Conservation (phyloP, 2,797 vertebrate genomes). For the Enteromius afrohamiltoni region DNA sequence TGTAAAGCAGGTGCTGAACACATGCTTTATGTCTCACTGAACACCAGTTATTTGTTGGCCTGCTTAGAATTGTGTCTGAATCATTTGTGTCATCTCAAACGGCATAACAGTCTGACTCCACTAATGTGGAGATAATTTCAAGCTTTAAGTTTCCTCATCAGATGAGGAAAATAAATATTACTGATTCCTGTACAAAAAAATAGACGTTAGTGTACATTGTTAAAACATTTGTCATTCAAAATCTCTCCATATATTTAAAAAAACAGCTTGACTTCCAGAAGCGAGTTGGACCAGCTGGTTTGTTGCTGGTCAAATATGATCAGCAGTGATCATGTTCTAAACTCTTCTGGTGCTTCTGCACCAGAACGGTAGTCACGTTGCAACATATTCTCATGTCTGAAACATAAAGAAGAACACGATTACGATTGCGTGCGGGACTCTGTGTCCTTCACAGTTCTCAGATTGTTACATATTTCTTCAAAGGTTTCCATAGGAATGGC, state of each 20-base stretch:
- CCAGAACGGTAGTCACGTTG: background rate
- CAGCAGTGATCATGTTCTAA: background rate
- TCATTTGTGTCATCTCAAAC: background rate
- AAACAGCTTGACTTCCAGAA: background rate
- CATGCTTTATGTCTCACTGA: background rate
- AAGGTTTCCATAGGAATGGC: conserved; percentile 42
- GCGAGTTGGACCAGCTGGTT: background rate
- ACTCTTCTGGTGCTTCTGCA: background rate
- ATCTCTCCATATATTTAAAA: background rate
- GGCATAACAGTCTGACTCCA: background rate
- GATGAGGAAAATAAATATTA: background rate
- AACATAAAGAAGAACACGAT: conserved; percentile 1
- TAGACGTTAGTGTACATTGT: background rate
- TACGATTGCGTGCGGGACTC: conserved; percentile 17
- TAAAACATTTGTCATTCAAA: background rate
- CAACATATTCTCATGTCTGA: conserved; percentile 19
- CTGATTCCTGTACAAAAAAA: background rate
- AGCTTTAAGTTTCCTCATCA: background rate
- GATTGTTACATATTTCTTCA: conserved; percentile 13
- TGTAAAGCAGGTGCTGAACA: background rate
- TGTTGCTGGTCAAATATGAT: background rate
- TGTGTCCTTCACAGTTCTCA: conserved; percentile 22
- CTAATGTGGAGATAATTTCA: background rate
- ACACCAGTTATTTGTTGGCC: background rate
- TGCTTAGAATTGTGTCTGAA: background rate